These are phyloP conservation scores for Bettongia penicillata DNA, from an alignment of 2,113 vertebrate genomes.

Conservation along the genomic window DNA sequence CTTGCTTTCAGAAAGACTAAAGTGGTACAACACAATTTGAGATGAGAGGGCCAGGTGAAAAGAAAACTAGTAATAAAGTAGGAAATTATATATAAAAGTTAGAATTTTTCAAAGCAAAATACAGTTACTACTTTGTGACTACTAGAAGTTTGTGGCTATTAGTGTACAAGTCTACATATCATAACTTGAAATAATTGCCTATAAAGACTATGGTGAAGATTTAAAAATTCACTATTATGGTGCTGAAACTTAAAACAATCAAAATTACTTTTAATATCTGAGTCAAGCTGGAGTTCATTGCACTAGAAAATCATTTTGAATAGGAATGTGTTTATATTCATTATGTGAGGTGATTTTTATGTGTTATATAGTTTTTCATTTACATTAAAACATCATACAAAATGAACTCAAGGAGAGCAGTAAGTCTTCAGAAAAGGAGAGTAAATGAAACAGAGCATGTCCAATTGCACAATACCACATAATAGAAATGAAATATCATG, in stretches of 20 bases:
- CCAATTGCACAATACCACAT: neutral
- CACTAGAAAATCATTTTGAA: constrained; percentile 34
- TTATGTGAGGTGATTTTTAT: constrained; percentile 6
- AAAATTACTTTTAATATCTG: constrained; percentile 11
- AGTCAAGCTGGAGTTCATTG: neutral
- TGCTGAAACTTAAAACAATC: constrained; percentile 5
- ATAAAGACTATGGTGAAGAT: neutral
- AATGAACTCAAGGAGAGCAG: constrained; percentile 31
- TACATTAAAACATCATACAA: constrained; percentile 25
- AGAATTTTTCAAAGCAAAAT: neutral
- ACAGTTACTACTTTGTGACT: neutral
- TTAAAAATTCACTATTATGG: constrained; percentile 22
- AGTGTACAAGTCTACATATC: neutral
- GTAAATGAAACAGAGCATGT: neutral
- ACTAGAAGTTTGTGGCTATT: neutral
- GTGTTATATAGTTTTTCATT: constrained; percentile 17
- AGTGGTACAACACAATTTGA: neutral
- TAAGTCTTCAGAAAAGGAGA: constrained; percentile 12
- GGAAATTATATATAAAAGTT: neutral
- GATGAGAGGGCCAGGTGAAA: neutral
- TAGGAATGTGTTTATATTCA: neutral
- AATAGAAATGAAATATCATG: constrained; percentile 29
- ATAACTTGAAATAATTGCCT: constrained; percentile 1
- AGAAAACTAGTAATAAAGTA: neutral
- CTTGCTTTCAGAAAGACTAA: neutral